phyloP scores from a whole-genome alignment of 2,888 invertebrate species.

The Andrena praecox region DNA sequence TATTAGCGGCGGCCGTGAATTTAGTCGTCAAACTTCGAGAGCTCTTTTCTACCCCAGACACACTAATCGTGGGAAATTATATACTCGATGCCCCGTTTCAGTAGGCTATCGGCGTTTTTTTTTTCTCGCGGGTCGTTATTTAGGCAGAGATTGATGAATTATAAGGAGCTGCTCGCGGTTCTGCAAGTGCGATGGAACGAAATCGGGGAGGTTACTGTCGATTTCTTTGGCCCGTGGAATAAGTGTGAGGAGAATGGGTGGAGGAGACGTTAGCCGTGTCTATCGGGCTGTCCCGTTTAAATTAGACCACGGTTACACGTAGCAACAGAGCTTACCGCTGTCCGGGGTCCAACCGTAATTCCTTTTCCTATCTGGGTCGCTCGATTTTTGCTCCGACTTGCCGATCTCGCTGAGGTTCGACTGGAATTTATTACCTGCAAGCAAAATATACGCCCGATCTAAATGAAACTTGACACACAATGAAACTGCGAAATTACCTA shows the following conservation, averaged over 20 bases:
- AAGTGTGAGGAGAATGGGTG: background rate
- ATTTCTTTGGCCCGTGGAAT: background rate
- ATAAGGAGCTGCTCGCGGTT: background rate
- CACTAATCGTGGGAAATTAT: background rate
- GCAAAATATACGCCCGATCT: constrained; percentile 36
- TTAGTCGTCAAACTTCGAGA: background rate
- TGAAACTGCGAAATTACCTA: constrained; percentile 10
- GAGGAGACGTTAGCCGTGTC: constrained; percentile 17
- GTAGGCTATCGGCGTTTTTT: background rate
- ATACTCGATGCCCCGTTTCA: background rate
- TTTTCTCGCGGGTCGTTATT: constrained; percentile 1
- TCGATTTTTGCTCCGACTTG: constrained; percentile 84
- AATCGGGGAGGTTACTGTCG: constrained; percentile 16
- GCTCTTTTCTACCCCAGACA: background rate
- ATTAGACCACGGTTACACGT: constrained; percentile 47
- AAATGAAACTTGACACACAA: constrained; percentile 20
- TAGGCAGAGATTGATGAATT: constrained; percentile 1
- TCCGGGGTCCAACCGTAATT: constrained; percentile 80
- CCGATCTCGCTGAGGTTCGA: constrained; percentile 84
- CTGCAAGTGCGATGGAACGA: background rate
- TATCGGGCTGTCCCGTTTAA: constrained; percentile 47
- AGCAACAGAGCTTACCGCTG: constrained; percentile 75
- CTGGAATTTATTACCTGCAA: constrained; percentile 81
- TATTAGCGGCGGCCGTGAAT: background rate
- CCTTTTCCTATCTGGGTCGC: constrained; percentile 78